Base-by-base conservation (phyloP, 2,797 vertebrate genomes). In the Semotilus atromaculatus region DNA sequence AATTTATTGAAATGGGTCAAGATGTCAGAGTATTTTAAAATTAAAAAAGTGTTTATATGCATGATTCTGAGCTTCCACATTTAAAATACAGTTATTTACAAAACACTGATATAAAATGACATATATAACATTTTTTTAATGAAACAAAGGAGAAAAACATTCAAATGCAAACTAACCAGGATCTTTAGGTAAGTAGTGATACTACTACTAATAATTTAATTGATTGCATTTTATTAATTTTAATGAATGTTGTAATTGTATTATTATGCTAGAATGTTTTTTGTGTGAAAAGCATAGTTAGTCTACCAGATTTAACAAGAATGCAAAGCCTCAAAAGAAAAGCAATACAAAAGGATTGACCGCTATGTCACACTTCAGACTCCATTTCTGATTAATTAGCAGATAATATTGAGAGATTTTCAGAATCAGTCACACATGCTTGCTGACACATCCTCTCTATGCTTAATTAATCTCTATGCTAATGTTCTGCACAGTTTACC, bases 391-490 rank as follows among this genome's bases (percentile, higher is more conserved):
- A 77, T 72, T 72, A 79, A 36, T 86, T 60, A 86, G 67, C 75
- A 45, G 84, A 80, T 86, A 75, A 75, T 73, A 58, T 75, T 77
- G 67, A 58, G 29, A 68, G 82, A 82, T 82, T 85, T 82, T 72
- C n/a, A 75, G 34, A 74, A 73, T 55, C 77, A 72, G 84, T 86
- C 85, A 67, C 55, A 66, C 79, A 62, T 14, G 31, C 78, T 83
- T 80, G 80, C 55, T 62, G 51, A 76, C 40, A 78, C 81, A 81
- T 31, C 68, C 72, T 84, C 62, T 48, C 72, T 23, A 16, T 53
- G 74, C 66, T 76, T 66, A 51, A 80, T 85, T 83, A 83, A 86
- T 86, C 70, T n/a, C 51, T 71, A 60, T 71, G 70, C 70, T 83
- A 38, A 64, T 80, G 48, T 64, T 79, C 48, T 36, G 10, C 62